A percentile compares a stretch with the other conserved stretches of the same genome.
These are phyloP conservation scores for Philaenus spumarius DNA, from an alignment of 1,140 invertebrate genomes.

Conservation along the genomic window DNA sequence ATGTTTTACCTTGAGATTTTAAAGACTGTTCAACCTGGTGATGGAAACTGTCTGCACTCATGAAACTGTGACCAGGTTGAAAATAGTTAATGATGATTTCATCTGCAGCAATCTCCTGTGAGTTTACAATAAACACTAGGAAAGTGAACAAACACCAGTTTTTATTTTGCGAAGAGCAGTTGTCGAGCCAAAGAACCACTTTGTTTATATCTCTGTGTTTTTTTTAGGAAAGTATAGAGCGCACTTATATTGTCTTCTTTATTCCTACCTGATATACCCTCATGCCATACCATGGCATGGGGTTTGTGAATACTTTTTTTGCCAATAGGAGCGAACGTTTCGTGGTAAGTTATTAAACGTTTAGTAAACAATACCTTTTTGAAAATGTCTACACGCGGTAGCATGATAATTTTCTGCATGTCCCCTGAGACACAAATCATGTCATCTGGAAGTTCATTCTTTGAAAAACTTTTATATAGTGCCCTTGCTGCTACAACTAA, in stretches of 20 bases:
- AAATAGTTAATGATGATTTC: constrained; percentile 27
- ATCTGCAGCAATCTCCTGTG: constrained; percentile 26
- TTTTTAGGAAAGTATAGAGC: constrained; percentile 14
- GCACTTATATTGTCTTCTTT: constrained; percentile 26
- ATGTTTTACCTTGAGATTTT: constrained; percentile 1
- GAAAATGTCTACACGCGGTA: constrained; percentile 20
- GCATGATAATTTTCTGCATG: constrained; percentile 17
- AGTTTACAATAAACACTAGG: constrained; percentile 19
- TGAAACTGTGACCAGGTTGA: constrained; percentile 32
- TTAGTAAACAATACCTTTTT: constrained; percentile 21
- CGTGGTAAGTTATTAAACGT: not conserved
- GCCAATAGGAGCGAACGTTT: constrained; percentile 15
- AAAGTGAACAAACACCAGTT: no score
- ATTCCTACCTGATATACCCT: constrained; percentile 27
- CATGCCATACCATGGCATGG: constrained; percentile 14
- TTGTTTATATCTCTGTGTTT: constrained; percentile 10
- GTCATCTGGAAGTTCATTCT: not conserved
- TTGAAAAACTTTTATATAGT: not conserved
- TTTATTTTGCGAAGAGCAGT: constrained; percentile 28
- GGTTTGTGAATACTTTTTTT: not conserved
- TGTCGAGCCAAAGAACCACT: constrained; percentile 29
- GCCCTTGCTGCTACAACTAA: not conserved
- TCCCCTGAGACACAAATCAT: no score
- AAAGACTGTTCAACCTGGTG: constrained; percentile 28
- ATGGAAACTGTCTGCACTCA: no score